Evolutionary conservation across 2,113 vertebrate genomes (phyloP), one percentile per base, ranked within the genome.

Genomic region (Mirza zaza): DNA sequence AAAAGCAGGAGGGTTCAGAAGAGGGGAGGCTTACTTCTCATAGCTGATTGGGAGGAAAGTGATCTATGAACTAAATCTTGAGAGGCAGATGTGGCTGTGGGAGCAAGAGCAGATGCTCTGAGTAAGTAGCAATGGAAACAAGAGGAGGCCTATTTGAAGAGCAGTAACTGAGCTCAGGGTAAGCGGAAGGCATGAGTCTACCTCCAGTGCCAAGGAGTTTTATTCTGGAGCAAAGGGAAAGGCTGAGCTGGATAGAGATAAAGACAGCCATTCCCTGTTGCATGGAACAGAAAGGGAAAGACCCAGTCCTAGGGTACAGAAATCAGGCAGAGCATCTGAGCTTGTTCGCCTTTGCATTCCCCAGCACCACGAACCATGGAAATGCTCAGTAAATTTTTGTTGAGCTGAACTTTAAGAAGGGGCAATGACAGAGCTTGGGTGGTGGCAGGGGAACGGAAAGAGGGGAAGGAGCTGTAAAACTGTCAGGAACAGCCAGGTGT

Each of bases 261-360:
- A 29, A 36, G 3, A 32, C 0, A 7, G 86, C 32, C 14, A 21
- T 5, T 27, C 27, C 25, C 20, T 0, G 5, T 10, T 2, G 2
- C 55, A 25, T 11, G 71, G 70, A 39, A 25, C 2, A 10, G 42
- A 27, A 39, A 9, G 48, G 20, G 70, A 27, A 17, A 8, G 21
- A 25, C 14, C 59, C 42, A 59, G 34, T 12, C 9, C 15, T 14
- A 25, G 71, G 52, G 11, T 23, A 25, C 1, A 2, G 5, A 52
- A 25, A 7, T 34, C 0, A 45, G 68, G 27, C 59, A 59, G 36
- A 52, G 42, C n/a, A 17, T 20, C 75, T 9, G 25, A 57, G 27
- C 52, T 39, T 7, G 3, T 1, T 32, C 63, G 5, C 29, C 14
- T n/a, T 0, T 42, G 34, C 8, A 9, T 76, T 42, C 34, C n/a